Base-by-base conservation (phyloP, 1,140 invertebrate genomes). In the Pygmarrhopalites habei region DNA sequence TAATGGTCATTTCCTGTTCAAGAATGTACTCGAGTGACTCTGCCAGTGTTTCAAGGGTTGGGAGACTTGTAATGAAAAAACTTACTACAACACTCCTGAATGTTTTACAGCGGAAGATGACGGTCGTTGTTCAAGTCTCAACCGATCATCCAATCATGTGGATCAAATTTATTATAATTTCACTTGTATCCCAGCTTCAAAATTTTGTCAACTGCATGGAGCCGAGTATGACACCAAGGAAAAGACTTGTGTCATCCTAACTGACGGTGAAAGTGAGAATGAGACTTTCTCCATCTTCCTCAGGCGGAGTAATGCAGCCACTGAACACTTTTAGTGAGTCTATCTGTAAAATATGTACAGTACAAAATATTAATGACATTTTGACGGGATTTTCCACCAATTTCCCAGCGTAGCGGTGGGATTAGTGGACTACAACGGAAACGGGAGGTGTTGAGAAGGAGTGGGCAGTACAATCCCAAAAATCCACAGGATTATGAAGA, bases 301-400 rank as follows among this genome's bases (percentile, higher is more conserved):
- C 2, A 41, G 57, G 39, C 39, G 66, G 46, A 23, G 29, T 39
- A 57, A 67, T 29, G 58, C 61, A 0, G 29, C 62, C 4, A 26
- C 4, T n/a, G 66, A 67, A 55, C 62, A 60, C 28, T 64, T 64
- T 43, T 67, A 67, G 65, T 67, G 57, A 41, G 41, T 28, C 4
- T n/a, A n/a, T n/a, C n/a, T n/a, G n/a, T n/a, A n/a, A n/a, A n/a
- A n/a, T n/a, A n/a, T n/a, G n/a, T n/a, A n/a, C n/a, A n/a, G n/a
- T n/a, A n/a, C 5, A 4, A 10, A 62, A 21, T 53, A 43, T 30
- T 7, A 10, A 47, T 47, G 10, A 12, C 19, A 47, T 47, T 53
- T 5, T 25, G 25, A 49, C 14, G 23, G 46, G 46, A 19, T 7
- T 7, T 49, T 49, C 46, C 19, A 7, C 7, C 23, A 53, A 21